Percentiles rank a stretch among this genome's conserved stretches.
Evolutionary conservation across 1,140 invertebrate species (phyloP).

Genomic region (Mactra quadrangularis): DNA sequence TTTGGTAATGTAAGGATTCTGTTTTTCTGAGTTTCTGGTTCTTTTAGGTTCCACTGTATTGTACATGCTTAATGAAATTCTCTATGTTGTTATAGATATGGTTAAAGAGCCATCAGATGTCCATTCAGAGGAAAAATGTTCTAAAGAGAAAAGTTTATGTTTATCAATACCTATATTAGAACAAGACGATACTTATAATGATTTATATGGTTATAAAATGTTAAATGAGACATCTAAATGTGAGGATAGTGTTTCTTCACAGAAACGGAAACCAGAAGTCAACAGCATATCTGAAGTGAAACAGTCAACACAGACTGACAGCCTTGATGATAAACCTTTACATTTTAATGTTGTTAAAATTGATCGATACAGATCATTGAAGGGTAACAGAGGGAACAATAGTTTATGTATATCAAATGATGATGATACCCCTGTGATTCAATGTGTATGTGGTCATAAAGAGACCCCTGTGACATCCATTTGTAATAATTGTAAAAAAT

Average conservation of each 20-base stretch:
- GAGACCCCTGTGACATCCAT: not conserved
- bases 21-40: too few species aligned
- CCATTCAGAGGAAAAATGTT: not conserved
- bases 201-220: conserved; percentile 15
- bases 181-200: not conserved
- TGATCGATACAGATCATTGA: conserved; percentile 1
- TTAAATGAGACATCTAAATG: not conserved
- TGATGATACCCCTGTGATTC: not conserved
- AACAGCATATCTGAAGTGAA: too few species aligned
- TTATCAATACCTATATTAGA: conserved; percentile 15
- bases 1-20: too few species aligned
- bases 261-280: too few species aligned
- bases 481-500: not conserved
- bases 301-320: too few species aligned
- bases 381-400: not conserved
- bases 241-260: too few species aligned
- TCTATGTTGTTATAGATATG: too few species aligned
- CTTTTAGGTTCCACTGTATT: too few species aligned
- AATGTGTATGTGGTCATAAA: not conserved
- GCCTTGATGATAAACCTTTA: not conserved
- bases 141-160: not conserved
- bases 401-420: not conserved
- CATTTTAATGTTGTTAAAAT: conserved; percentile 16
- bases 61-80: too few species aligned
- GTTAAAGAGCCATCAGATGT: too few species aligned